Evolutionary conservation across 2,797 vertebrate species (phyloP).

Genomic region (Cynodonichthys magdalenae): DNA sequence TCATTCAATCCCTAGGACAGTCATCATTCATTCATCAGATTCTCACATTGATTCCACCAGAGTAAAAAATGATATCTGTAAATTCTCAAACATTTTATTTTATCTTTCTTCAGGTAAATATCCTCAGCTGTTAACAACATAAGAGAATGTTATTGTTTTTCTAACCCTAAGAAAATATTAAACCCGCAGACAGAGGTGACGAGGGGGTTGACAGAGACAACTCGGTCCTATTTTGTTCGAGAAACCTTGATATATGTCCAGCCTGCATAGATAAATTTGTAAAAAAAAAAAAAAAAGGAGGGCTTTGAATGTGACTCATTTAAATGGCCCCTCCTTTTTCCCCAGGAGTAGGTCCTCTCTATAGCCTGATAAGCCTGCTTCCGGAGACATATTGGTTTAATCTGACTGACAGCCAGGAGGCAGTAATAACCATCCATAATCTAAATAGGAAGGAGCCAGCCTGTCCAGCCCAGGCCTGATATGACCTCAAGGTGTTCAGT

Average conservation of each 20-base stretch:
- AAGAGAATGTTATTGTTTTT: no score
- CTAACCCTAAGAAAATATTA: no score
- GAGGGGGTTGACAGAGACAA: not conserved
- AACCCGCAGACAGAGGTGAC: no score
- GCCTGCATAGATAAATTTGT: slow-evolving; percentile 45
- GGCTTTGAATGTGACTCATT: slow-evolving; percentile 62
- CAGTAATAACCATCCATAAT: slow-evolving; percentile 81
- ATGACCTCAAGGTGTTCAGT: slow-evolving; percentile 75
- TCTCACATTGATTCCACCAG: no score
- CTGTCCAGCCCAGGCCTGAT: slow-evolving; percentile 63
- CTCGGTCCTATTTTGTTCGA: slow-evolving; percentile 17
- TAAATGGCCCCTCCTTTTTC: slow-evolving; percentile 53
- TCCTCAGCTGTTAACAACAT: no score
- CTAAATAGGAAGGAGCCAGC: slow-evolving; percentile 71
- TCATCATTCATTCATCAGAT: no score
- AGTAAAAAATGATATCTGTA: no score
- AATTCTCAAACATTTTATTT: no score
- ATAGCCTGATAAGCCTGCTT: slow-evolving; percentile 66
- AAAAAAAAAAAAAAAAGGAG: slow-evolving; percentile 26
- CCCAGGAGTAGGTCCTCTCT: slow-evolving; percentile 60
- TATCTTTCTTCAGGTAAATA: no score
- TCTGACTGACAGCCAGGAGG: slow-evolving; percentile 76
- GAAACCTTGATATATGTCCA: no score
- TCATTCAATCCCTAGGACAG: no score
- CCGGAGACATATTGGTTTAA: slow-evolving; percentile 75